phyloP scores from a whole-genome alignment of 2,888 invertebrate species.

The Hirtodrosophila histrioides region DNA sequence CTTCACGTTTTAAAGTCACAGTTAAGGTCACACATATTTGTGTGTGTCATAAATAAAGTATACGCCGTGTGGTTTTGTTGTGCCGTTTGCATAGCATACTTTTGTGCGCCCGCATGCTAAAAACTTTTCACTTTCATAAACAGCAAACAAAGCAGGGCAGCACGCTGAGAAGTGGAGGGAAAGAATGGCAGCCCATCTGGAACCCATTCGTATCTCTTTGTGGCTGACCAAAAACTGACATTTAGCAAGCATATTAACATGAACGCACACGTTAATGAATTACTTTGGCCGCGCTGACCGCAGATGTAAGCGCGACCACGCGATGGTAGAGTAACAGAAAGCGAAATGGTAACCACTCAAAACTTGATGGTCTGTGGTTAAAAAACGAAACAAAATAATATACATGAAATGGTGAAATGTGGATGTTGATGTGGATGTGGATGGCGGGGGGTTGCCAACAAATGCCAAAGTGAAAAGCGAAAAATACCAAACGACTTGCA shows the following conservation, averaged over 20 bases:
- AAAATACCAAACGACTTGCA: slow-evolving; percentile 49
- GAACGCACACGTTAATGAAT: slow-evolving; percentile 66
- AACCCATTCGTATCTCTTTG: slow-evolving; percentile 38
- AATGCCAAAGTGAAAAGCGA: slow-evolving; percentile 33
- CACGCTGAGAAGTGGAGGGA: not conserved
- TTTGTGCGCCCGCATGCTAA: slow-evolving; percentile 20
- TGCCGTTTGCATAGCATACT: slow-evolving; percentile 20
- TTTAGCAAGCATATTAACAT: slow-evolving; percentile 65
- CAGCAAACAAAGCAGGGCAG: slow-evolving; percentile 10
- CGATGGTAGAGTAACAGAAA: slow-evolving; percentile 3
- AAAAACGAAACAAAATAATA: slow-evolving; percentile 1
- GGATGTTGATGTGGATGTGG: not conserved
- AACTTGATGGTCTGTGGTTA: slow-evolving; percentile 42
- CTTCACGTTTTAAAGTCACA: slow-evolving; percentile 18
- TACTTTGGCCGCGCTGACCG: slow-evolving; percentile 57
- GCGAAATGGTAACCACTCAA: slow-evolving; percentile 38
- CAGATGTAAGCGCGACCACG: slow-evolving; percentile 39
- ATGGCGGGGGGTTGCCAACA: not conserved
- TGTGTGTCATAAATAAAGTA: slow-evolving; percentile 46
- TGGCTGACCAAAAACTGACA: slow-evolving; percentile 50
- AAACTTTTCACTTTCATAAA: slow-evolving; percentile 54
- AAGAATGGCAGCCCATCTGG: not conserved
- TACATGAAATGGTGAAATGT: not conserved
- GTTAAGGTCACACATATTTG: not conserved
- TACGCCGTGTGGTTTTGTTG: slow-evolving; percentile 31